Evolutionary conservation across 2,113 vertebrate genomes (phyloP).

Genomic region (Buteo buteo): DNA sequence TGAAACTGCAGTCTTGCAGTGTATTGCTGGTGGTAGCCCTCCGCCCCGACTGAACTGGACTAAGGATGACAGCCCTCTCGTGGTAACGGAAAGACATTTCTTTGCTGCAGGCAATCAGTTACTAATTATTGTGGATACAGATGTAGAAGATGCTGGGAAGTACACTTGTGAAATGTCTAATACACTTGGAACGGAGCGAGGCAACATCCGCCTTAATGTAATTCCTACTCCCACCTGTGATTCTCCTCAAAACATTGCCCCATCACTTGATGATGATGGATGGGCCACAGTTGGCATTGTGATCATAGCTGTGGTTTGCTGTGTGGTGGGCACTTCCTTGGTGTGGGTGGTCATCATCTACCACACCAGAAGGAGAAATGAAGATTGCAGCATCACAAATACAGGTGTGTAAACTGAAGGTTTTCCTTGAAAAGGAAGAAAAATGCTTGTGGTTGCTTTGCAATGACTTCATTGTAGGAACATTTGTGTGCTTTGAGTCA

Average conservation of each 20-base stretch:
- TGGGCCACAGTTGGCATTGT: constrained; percentile 97
- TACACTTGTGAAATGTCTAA: constrained; percentile 99
- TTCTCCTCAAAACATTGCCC: constrained; percentile 75
- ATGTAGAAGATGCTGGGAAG: constrained; percentile 86
- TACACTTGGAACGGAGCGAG: constrained; percentile 88
- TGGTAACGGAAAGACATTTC: constrained; percentile 92
- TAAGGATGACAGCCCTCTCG: constrained; percentile 90
- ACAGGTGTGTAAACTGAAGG: constrained; percentile 81
- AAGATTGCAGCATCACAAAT: constrained; percentile 96
- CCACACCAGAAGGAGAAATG: constrained; percentile 90
- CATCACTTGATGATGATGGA: constrained; percentile 80
- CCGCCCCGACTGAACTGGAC: constrained; percentile 92
- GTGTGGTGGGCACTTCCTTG: constrained; percentile 96
- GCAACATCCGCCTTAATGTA: constrained; percentile 84
- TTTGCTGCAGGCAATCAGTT: constrained; percentile 95
- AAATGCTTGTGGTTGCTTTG: background rate
- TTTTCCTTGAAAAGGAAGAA: background rate
- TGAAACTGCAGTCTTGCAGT: constrained; percentile 93
- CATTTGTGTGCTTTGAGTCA: constrained; percentile 1
- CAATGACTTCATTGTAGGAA: background rate
- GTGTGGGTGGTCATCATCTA: constrained; percentile 99
- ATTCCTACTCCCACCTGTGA: constrained; percentile 92
- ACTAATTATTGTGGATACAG: constrained; percentile 92
- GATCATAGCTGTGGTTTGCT: constrained; percentile 97
- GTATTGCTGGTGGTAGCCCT: constrained; percentile 93